Conservation (phyloP, 2,113 vertebrate genomes). For the Antechinus flavipes region DNA sequence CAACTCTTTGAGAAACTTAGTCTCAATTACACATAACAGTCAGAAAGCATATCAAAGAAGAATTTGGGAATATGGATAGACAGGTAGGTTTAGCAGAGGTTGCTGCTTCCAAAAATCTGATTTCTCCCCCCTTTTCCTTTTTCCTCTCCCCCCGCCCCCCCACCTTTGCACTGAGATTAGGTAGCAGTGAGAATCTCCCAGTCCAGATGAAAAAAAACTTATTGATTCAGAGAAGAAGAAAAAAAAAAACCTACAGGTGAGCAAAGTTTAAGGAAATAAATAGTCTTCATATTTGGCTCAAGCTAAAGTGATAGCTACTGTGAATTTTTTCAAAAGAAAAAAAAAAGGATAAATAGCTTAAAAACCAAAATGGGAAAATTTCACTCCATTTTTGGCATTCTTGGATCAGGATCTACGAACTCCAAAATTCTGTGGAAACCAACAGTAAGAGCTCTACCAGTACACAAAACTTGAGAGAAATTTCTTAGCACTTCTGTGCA, state of each 20-base stretch:
- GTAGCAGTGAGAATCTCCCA: neutral
- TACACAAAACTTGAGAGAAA: neutral
- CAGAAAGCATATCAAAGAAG: neutral
- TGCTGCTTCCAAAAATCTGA: neutral
- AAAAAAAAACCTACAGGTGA: neutral
- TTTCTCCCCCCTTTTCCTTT: too few relatives aligned
- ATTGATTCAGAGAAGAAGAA: neutral
- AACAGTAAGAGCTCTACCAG: neutral
- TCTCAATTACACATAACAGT: neutral
- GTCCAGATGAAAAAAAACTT: neutral
- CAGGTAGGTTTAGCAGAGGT: neutral
- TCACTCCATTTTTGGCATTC: neutral
- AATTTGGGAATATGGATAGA: neutral
- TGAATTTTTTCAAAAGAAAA: neutral
- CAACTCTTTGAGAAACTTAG: conserved; percentile 21
- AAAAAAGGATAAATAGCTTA: neutral
- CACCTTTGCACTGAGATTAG: neutral
- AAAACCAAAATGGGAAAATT: neutral
- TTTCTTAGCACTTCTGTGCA: neutral
- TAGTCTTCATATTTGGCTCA: conserved; percentile 11
- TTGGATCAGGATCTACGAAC: neutral
- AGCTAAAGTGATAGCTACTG: conserved; percentile 2
- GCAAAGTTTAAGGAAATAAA: neutral
- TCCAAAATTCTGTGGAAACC: neutral
- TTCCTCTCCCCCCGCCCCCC: neutral